These are phyloP conservation scores for Dolichopus griseipennis DNA, from an alignment of 2,888 invertebrate genomes.

Conservation along the genomic window DNA sequence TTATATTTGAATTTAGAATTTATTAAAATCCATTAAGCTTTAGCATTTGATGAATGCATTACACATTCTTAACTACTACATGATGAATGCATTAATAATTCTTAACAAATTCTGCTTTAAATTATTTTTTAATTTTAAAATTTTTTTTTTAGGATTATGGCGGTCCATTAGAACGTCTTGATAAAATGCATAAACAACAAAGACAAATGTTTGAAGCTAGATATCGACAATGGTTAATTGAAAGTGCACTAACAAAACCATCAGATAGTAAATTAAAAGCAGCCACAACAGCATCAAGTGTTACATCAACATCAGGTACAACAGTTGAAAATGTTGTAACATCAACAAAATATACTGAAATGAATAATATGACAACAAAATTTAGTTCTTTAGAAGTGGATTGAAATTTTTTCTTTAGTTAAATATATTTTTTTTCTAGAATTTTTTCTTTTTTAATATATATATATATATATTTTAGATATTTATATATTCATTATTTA, in stretches of 20 bases:
- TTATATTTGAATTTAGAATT: too few species aligned
- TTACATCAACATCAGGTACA: background rate
- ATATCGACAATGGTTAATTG: conserved; percentile 55
- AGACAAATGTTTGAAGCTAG: conserved; percentile 50
- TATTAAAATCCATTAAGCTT: too few species aligned
- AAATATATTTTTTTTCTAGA: background rate
- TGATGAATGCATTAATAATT: too few species aligned
- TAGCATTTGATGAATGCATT: too few species aligned
- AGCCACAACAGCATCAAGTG: background rate
- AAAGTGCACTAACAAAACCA: conserved; percentile 27
- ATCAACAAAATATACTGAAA: background rate
- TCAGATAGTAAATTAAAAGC: background rate
- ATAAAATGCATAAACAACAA: conserved; percentile 50
- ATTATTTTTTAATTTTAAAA: too few species aligned
- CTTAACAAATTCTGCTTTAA: too few species aligned
- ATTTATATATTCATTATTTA: conserved; percentile 4
- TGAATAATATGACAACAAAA: background rate
- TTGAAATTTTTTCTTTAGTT: background rate
- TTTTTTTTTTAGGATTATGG: conserved; percentile 48
- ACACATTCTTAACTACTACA: too few species aligned
- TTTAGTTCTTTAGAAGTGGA: conserved; percentile 3
- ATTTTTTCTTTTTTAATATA: background rate
- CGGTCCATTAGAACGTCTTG: conserved; percentile 48
- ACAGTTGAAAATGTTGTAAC: background rate
- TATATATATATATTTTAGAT: background rate